Conservation (phyloP, 2,888 invertebrate genomes). For the Acronicta alni region DNA sequence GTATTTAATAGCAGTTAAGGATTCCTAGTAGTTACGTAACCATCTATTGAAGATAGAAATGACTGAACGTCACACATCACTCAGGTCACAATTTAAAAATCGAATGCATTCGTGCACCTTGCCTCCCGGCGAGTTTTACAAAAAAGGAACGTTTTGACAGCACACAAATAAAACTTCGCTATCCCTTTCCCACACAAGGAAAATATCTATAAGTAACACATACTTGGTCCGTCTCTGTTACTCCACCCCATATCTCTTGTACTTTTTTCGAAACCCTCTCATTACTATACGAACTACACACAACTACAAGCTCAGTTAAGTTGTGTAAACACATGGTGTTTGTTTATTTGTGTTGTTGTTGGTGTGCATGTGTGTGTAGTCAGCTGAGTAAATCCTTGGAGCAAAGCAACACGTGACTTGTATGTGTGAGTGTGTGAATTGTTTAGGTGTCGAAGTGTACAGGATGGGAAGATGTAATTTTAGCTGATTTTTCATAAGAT, state of each 20-base stretch:
- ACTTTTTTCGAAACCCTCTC: conserved; percentile 85
- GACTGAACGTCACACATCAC: conserved; percentile 77
- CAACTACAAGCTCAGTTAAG: conserved; percentile 65
- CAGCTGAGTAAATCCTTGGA: conserved; percentile 77
- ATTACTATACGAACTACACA: conserved; percentile 67
- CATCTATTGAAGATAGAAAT: conserved; percentile 41
- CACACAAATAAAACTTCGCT: conserved; percentile 69
- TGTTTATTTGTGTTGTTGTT: conserved; percentile 68
- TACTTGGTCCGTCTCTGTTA: conserved; percentile 61
- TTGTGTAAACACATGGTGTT: conserved; percentile 68
- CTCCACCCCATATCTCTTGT: conserved; percentile 76
- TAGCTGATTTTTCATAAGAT: conserved; percentile 56
- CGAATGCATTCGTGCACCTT: conserved; percentile 82
- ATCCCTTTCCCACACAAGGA: conserved; percentile 61
- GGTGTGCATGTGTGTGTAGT: conserved; percentile 74
- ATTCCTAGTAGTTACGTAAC: too few relatives aligned
- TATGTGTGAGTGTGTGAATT: conserved; percentile 62
- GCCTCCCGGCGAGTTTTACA: conserved; percentile 84
- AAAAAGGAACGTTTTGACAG: conserved; percentile 77
- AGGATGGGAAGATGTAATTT: conserved; percentile 58
- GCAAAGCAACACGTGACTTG: conserved; percentile 70
- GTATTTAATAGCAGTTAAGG: too few relatives aligned
- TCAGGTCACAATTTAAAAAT: conserved; percentile 84
- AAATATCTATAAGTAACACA: conserved; percentile 45
- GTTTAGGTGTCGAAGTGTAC: conserved; percentile 64